A percentile compares a stretch with the other conserved stretches of the same genome.
Evolutionary conservation across 1,140 invertebrate genomes (phyloP).

Genomic region (Apis dorsata): DNA sequence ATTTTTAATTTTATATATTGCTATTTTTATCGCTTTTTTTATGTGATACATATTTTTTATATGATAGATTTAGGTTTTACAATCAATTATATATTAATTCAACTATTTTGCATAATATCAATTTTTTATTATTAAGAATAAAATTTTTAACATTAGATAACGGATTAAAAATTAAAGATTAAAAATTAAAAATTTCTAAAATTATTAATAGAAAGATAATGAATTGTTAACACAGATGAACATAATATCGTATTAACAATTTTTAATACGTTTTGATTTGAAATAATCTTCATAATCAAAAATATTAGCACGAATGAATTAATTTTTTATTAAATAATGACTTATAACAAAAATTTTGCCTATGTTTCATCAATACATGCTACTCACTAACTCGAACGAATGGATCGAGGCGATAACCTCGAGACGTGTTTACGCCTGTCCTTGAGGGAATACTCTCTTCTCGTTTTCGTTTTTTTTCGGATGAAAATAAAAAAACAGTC

Average conservation of each 20-base stretch:
- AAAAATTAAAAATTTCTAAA: background rate
- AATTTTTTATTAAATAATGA: background rate
- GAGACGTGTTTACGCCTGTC: constrained; percentile 43
- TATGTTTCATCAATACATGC: constrained; percentile 3
- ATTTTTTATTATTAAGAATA: background rate
- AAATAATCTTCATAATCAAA: background rate
- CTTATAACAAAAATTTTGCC: background rate
- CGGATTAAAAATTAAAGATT: too few relatives aligned
- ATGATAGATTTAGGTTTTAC: too few relatives aligned
- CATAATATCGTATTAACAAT: background rate
- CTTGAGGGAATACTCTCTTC: constrained; percentile 20
- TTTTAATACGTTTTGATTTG: background rate
- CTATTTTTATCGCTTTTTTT: background rate
- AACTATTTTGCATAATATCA: too few relatives aligned
- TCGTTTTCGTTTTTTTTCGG: constrained; percentile 4
- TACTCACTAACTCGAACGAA: constrained; percentile 29
- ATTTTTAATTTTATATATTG: background rate
- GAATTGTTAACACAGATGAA: too few relatives aligned
- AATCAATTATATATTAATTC: too few relatives aligned
- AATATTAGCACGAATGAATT: background rate
- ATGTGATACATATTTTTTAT: background rate
- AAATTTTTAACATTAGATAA: background rate
- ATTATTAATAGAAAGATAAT: background rate
- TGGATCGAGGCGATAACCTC: constrained; percentile 35
- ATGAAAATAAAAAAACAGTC: background rate